Evolutionary conservation across 2,113 vertebrate species (phyloP).

Genomic region (Eclectus roratus): DNA sequence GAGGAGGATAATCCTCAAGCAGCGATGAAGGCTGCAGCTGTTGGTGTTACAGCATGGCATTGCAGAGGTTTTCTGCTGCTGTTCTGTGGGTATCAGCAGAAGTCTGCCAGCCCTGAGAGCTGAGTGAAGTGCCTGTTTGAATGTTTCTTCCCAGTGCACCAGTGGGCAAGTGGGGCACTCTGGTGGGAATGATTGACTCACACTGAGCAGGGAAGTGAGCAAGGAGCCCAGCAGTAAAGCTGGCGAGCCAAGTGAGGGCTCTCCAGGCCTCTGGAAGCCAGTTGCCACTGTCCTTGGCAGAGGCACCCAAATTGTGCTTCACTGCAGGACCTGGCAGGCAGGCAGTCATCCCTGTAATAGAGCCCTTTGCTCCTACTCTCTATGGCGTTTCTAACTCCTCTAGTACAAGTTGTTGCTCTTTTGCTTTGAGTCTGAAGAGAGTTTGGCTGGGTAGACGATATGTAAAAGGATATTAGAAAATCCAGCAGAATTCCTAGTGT

Average conservation of each 20-base stretch:
- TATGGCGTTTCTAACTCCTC: not conserved
- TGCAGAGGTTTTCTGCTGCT: not conserved
- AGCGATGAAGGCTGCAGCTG: not conserved
- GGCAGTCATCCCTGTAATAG: not conserved
- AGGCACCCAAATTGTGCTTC: not conserved
- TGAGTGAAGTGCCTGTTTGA: not conserved
- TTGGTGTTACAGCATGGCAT: not conserved
- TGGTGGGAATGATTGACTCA: not conserved
- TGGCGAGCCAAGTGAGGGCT: not conserved
- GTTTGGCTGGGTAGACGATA: not conserved
- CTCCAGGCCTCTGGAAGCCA: not conserved
- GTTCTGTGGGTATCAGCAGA: not conserved
- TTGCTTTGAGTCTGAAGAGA: not conserved
- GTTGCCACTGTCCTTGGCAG: not conserved
- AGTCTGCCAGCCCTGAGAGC: not conserved
- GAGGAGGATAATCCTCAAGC: slow-evolving; percentile 26
- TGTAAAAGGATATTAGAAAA: not conserved
- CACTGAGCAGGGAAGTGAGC: accelerated
- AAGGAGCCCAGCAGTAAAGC: not conserved
- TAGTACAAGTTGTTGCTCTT: not conserved
- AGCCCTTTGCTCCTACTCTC: not conserved
- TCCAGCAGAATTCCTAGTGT: not conserved
- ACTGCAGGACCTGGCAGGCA: not conserved
- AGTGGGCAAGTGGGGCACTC: not conserved
- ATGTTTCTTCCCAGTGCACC: not conserved